Percentiles rank a stretch among this genome's conserved stretches.
phyloP scores from a whole-genome alignment of 2,888 invertebrate genomes.

The Oligia strigilis region DNA sequence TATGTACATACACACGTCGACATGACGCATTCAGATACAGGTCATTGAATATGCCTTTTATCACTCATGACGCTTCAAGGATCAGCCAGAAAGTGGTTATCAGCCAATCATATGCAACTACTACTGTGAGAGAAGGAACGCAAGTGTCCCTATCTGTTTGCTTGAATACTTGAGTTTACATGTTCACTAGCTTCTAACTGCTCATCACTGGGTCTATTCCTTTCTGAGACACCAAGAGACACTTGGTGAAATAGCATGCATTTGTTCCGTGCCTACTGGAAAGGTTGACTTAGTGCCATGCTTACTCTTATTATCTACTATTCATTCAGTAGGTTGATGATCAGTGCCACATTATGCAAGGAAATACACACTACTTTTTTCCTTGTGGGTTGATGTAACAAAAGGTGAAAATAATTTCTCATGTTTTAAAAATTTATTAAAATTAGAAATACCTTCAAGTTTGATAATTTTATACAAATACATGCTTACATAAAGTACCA shows the following conservation, averaged over 20 bases:
- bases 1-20: not conserved
- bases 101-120: too few species aligned
- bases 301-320: not conserved
- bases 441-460: not conserved
- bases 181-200: not conserved
- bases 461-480: too few species aligned
- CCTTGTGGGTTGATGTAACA: not conserved
- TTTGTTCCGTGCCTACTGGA: not conserved
- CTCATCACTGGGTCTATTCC: not conserved
- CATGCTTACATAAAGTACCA: not conserved
- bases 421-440: not conserved
- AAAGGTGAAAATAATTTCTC: not conserved
- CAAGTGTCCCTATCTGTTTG: not conserved
- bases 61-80: too few species aligned
- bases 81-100: too few species aligned
- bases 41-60: too few species aligned
- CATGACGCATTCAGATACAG: not conserved
- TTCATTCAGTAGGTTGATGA: not conserved
- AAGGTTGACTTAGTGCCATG: not conserved
- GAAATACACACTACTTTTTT: not conserved
- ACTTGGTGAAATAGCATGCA: not conserved
- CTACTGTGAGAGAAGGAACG: not conserved
- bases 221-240: not conserved
- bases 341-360: not conserved
- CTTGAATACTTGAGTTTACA: not conserved